Evolutionary conservation across 2,797 vertebrate genomes (phyloP).

Genomic region (Limnodromus scolopaceus): DNA sequence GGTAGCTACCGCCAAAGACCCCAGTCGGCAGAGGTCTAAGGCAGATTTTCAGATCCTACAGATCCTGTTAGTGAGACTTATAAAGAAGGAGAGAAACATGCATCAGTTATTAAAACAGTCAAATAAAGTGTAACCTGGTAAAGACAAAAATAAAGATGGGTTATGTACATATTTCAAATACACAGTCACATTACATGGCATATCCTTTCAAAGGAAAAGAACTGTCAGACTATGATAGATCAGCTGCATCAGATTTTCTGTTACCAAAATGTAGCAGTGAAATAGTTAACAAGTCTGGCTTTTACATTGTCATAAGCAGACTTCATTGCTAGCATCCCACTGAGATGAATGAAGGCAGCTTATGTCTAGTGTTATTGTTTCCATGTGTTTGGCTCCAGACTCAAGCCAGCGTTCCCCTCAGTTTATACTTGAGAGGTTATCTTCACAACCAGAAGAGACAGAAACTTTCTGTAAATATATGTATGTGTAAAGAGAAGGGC

Average conservation of each 20-base stretch:
- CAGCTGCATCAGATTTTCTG: not conserved
- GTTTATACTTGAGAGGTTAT: conserved; percentile 80
- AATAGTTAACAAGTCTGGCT: conserved; percentile 62
- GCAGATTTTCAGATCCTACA: not conserved
- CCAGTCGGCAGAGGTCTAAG: not conserved
- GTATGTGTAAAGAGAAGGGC: conserved; percentile 39
- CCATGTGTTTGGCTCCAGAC: conserved; percentile 72
- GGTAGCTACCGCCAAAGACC: not conserved
- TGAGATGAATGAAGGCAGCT: conserved; percentile 73
- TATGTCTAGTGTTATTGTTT: conserved; percentile 73
- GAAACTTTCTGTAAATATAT: conserved; percentile 62
- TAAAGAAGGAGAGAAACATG: not conserved
- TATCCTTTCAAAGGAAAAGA: conserved; percentile 9
- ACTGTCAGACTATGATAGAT: not conserved
- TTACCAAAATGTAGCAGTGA: conserved; percentile 4
- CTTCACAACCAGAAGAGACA: conserved; percentile 70
- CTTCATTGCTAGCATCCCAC: conserved; percentile 67
- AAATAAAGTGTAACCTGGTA: not conserved
- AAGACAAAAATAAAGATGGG: not conserved
- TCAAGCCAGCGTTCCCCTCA: conserved; percentile 63
- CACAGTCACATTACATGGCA: not conserved
- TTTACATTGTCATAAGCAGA: conserved; percentile 58
- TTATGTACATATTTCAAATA: not conserved
- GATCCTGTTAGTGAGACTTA: not conserved
- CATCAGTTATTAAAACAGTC: not conserved